These are phyloP conservation scores for Orthosia gothica DNA, from an alignment of 2,888 invertebrate species.

Conservation along the genomic window DNA sequence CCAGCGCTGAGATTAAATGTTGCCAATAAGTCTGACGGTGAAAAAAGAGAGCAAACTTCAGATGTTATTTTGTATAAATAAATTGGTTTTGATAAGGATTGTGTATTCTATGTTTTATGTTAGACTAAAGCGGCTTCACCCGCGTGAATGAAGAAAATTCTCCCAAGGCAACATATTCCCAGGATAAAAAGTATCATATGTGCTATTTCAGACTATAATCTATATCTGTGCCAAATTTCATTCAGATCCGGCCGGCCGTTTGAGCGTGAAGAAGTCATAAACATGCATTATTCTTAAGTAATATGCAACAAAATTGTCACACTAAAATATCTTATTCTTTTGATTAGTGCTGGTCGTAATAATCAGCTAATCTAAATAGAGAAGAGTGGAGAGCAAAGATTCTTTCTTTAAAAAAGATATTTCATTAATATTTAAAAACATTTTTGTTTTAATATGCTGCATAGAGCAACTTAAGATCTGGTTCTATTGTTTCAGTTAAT, in stretches of 20 bases:
- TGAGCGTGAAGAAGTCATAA: no score
- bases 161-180: no score
- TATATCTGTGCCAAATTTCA: no score
- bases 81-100: slow-evolving; percentile 8
- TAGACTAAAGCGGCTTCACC: not conserved
- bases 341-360: not conserved
- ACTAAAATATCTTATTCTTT: no score
- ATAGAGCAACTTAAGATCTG: not conserved
- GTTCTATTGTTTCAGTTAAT: not conserved
- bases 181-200: no score
- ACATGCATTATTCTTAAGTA: no score
- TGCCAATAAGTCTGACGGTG: not conserved
- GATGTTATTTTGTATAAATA: not conserved
- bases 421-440: no score
- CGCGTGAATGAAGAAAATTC: no score
- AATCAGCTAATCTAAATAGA: not conserved
- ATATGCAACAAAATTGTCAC: no score
- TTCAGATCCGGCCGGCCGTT: no score
- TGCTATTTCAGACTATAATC: no score
- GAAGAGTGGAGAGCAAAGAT: not conserved
- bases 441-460: not conserved
- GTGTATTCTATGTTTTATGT: not conserved
- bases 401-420: no score
- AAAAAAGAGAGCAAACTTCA: not conserved
- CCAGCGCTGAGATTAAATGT: slow-evolving; percentile 50